A percentile compares a stretch with the other conserved stretches of the same genome.
phyloP scores from a whole-genome alignment of 2,113 vertebrate species.

The Marmota monax region DNA sequence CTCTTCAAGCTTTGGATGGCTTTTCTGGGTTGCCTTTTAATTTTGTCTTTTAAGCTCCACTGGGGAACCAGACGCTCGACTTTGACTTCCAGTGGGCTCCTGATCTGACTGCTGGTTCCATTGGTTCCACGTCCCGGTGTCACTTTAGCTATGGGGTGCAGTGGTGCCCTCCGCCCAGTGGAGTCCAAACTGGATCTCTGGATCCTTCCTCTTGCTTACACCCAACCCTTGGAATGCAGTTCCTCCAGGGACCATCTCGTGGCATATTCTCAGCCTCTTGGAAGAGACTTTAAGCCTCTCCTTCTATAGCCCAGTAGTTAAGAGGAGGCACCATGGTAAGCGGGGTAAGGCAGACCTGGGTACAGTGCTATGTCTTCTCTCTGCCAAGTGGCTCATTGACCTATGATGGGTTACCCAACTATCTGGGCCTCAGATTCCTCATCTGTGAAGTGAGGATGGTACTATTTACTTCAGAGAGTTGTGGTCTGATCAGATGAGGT shows the following conservation, averaged over 20 bases:
- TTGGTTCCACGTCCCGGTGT: neutral
- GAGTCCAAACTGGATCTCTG: neutral
- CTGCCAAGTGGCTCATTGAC: rapidly evolving
- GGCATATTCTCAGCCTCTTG: rapidly evolving
- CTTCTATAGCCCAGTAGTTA: neutral
- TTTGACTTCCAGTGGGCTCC: neutral
- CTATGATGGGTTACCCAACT: neutral
- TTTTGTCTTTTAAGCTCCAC: neutral
- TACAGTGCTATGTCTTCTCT: rapidly evolving
- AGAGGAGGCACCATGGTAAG: neutral
- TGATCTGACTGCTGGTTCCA: too few relatives aligned
- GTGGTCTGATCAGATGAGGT: neutral
- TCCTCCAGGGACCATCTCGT: neutral
- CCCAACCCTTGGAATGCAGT: rapidly evolving
- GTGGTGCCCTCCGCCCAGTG: rapidly evolving
- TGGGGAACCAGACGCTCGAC: too few relatives aligned
- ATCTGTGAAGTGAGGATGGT: neutral
- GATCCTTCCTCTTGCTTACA: neutral
- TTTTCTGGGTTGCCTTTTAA: neutral
- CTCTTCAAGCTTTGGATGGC: neutral
- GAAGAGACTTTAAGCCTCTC: neutral
- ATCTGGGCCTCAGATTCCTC: neutral
- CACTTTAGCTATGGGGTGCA: neutral
- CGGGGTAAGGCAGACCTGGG: neutral
- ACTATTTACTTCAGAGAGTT: neutral